phyloP scores from a whole-genome alignment of 1,140 invertebrate genomes.

The Drosophila ficusphila region DNA sequence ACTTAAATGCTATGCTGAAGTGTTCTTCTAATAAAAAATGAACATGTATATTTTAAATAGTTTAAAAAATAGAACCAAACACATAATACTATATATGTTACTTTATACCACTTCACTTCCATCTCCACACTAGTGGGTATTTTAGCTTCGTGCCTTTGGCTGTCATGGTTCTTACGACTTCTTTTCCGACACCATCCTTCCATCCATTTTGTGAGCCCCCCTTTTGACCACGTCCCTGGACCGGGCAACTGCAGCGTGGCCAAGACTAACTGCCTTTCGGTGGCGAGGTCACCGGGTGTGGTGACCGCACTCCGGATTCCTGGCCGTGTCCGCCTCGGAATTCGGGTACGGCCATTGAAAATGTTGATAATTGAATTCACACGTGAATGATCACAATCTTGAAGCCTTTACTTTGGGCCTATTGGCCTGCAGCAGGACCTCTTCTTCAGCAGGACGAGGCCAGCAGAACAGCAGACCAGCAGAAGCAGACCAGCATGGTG shows the following conservation, averaged over 20 bases:
- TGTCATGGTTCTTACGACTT: background rate
- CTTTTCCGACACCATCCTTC: background rate
- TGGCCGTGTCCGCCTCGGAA: background rate
- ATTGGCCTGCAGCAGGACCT: conserved; percentile 12
- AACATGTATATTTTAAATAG: too few species aligned
- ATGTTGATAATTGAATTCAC: conserved; percentile 82
- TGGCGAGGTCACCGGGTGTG: conserved; percentile 13
- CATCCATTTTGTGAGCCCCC: too few species aligned
- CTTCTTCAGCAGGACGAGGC: background rate
- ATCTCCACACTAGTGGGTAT: conserved; percentile 1
- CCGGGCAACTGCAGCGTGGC: conserved; percentile 17
- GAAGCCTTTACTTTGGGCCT: conserved; percentile 63
- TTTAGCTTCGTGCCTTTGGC: background rate
- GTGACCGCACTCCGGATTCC: background rate
- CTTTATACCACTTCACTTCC: too few species aligned
- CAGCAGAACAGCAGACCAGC: too few species aligned
- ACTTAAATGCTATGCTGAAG: too few species aligned
- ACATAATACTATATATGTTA: too few species aligned
- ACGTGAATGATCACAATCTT: conserved; percentile 80
- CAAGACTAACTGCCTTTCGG: conserved; percentile 30
- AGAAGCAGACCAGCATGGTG: too few species aligned
- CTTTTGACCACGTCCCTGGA: conserved; percentile 18
- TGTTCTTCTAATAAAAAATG: too few species aligned
- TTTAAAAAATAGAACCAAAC: too few species aligned
- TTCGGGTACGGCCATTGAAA: conserved; percentile 50